Conservation (phyloP, 1,140 invertebrate genomes). For the fruit fly (Drosophila melanogaster) region DNA sequence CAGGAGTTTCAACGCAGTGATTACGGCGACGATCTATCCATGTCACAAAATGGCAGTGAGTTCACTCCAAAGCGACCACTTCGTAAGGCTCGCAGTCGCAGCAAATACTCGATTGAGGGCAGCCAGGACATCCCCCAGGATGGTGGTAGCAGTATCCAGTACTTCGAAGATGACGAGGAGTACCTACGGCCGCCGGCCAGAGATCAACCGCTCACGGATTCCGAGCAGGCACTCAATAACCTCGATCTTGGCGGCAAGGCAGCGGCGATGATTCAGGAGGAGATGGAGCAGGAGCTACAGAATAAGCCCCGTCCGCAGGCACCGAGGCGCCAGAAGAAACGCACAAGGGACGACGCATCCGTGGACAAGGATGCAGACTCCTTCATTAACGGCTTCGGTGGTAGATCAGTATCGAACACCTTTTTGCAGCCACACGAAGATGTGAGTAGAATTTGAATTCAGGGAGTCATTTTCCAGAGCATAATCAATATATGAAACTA, state of each 20-base stretch:
- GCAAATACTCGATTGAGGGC: constrained; percentile 84
- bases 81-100: constrained; percentile 77
- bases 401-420: constrained; percentile 82
- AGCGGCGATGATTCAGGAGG: constrained; percentile 38
- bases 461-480: neutral
- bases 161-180: constrained; percentile 82
- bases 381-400: constrained; percentile 84
- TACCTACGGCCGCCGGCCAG: constrained; percentile 70
- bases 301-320: constrained; percentile 53
- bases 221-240: constrained; percentile 61
- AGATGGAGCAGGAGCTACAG: constrained; percentile 23
- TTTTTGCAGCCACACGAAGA: constrained; percentile 84
- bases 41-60: constrained; percentile 82
- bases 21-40: constrained; percentile 76
- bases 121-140: constrained; percentile 72
- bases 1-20: constrained; percentile 82
- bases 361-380: constrained; percentile 85
- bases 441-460: constrained; percentile 53
- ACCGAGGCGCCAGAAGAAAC: constrained; percentile 83
- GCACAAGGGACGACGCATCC: constrained; percentile 79
- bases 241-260: constrained; percentile 46
- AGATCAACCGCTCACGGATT: constrained; percentile 31
- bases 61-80: constrained; percentile 76
- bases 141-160: constrained; percentile 71
- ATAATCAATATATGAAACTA: neutral